These are phyloP conservation scores for Campodea augens DNA, from an alignment of 1,140 invertebrate genomes.

Conservation along the genomic window DNA sequence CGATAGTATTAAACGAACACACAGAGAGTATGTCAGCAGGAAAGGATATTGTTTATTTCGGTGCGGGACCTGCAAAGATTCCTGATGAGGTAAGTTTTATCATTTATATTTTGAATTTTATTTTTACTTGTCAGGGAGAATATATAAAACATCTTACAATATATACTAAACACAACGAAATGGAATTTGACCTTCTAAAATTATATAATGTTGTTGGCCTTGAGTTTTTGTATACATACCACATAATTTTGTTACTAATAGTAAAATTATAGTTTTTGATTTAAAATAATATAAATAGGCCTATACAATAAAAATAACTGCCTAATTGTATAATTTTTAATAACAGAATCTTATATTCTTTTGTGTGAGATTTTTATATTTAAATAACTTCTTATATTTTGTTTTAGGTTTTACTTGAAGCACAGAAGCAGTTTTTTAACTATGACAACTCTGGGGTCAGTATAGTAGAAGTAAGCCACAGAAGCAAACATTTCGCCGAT, in stretches of 20 bases:
- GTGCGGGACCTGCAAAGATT: constrained; percentile 80
- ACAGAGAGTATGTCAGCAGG: too few species aligned
- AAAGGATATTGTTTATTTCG: constrained; percentile 64
- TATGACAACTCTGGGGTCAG: constrained; percentile 65
- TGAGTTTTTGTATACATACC: too few species aligned
- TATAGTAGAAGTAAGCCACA: constrained; percentile 87
- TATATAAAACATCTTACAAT: constrained; percentile 5
- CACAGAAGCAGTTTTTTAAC: constrained; percentile 62
- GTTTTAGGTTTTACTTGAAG: constrained; percentile 59
- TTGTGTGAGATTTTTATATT: too few species aligned
- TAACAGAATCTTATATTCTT: constrained; percentile 8
- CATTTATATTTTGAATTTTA: constrained; percentile 10
- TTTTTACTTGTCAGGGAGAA: neutral
- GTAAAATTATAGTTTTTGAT: too few species aligned
- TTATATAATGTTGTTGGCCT: constrained; percentile 2
- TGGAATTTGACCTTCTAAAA: constrained; percentile 1
- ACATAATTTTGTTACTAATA: too few species aligned
- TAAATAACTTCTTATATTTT: too few species aligned
- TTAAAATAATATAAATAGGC: too few species aligned
- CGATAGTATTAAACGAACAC: too few species aligned
- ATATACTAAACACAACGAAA: neutral
- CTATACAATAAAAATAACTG: too few species aligned
- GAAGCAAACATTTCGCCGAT: constrained; percentile 61
- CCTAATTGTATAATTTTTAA: too few species aligned
- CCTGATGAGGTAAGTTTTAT: constrained; percentile 70